Conservation (phyloP, 1,140 invertebrate genomes). For the Bombus difficillimus region DNA sequence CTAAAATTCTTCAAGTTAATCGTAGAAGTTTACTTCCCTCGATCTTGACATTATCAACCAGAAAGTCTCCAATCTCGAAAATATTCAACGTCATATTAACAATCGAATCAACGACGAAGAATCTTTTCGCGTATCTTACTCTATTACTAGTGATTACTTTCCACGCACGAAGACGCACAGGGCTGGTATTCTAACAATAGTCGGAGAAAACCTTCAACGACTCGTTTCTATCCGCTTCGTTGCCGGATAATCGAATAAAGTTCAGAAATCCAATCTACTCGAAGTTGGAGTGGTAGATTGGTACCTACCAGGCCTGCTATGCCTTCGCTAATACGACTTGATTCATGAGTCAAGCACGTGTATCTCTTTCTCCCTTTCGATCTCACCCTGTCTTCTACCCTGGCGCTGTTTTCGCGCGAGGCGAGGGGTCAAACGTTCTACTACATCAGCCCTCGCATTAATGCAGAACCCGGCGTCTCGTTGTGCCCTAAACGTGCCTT, state of each 20-base stretch:
- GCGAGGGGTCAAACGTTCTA: conserved; percentile 80
- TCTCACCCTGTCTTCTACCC: conserved; percentile 20
- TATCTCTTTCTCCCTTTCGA: conserved; percentile 54
- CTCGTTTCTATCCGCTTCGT: conserved; percentile 50
- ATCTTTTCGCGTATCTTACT: too few species aligned
- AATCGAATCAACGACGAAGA: too few species aligned
- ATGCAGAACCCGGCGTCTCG: conserved; percentile 53
- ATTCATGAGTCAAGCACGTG: conserved; percentile 81
- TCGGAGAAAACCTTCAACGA: conserved; percentile 11
- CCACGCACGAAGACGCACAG: background rate
- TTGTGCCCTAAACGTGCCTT: conserved; percentile 78
- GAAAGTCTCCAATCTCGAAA: too few species aligned
- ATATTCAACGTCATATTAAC: too few species aligned
- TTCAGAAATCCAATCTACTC: conserved; percentile 81
- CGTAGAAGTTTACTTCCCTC: too few species aligned
- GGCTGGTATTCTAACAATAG: background rate
- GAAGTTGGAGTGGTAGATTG: conserved; percentile 79
- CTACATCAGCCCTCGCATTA: conserved; percentile 69
- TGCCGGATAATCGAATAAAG: conserved; percentile 82
- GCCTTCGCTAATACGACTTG: conserved; percentile 80
- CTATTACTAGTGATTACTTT: background rate
- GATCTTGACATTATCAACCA: background rate
- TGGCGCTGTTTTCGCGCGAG: conserved; percentile 32
- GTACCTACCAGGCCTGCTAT: conserved; percentile 68
- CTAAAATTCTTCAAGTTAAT: too few species aligned